These are phyloP conservation scores for Euclidia mi DNA, from an alignment of 2,888 invertebrate genomes.

Conservation along the genomic window DNA sequence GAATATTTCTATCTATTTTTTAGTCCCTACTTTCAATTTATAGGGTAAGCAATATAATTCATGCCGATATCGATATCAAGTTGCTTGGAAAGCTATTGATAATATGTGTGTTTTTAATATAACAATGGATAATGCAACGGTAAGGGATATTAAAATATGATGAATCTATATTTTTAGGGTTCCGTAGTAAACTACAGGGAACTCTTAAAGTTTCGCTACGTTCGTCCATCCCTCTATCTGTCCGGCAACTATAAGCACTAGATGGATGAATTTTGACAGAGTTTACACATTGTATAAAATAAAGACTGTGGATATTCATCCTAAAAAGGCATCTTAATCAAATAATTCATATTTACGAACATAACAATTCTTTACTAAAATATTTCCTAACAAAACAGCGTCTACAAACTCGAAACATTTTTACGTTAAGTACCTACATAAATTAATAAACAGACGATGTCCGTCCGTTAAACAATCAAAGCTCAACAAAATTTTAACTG, in stretches of 20 bases:
- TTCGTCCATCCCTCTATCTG: no score
- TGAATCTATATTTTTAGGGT: neutral
- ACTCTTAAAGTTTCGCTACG: no score
- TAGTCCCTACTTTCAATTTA: neutral
- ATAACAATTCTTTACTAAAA: no score
- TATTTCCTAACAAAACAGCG: neutral
- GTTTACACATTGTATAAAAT: no score
- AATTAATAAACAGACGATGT: constrained; percentile 14
- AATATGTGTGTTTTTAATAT: constrained; percentile 1
- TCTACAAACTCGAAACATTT: neutral
- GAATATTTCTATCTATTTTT: neutral
- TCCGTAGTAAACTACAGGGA: no score
- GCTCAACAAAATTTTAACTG: constrained; percentile 54
- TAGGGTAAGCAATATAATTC: neutral
- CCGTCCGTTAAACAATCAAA: constrained; percentile 22
- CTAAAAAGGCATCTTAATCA: no score
- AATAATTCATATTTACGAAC: no score
- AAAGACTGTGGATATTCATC: no score
- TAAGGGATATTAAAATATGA: constrained; percentile 4
- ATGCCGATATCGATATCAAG: neutral
- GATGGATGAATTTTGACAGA: no score
- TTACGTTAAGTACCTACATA: neutral
- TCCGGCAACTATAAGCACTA: no score
- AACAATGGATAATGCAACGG: constrained; percentile 2
- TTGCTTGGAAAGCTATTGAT: constrained; percentile 1